These are phyloP conservation scores for Sorex araneus DNA, from an alignment of 2,113 vertebrate genomes.

Conservation along the genomic window DNA sequence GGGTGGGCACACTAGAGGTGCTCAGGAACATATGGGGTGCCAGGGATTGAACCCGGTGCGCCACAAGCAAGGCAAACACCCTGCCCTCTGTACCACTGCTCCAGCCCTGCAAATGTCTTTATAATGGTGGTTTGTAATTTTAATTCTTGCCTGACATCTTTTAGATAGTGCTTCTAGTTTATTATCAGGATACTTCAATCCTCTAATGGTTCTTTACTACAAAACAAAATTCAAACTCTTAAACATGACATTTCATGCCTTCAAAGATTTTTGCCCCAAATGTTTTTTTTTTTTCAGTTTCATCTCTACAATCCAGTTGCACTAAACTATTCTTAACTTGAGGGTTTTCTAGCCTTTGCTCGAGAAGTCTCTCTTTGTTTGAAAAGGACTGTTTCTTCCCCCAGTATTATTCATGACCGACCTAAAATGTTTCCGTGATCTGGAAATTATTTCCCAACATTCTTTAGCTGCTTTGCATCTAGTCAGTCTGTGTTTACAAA, in stretches of 20 bases:
- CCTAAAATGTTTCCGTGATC: slow-evolving; percentile 41
- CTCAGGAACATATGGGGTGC: no score
- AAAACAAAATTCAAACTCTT: slow-evolving; percentile 15
- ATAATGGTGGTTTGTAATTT: slow-evolving; percentile 24
- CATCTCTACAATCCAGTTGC: neutral
- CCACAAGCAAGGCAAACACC: no score
- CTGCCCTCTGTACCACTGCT: no score
- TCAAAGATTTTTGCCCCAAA: neutral
- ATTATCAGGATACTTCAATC: neutral
- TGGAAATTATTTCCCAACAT: slow-evolving; percentile 35
- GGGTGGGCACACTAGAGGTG: no score
- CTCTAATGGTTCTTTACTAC: neutral
- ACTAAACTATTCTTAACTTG: slow-evolving; percentile 25
- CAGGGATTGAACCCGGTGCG: no score
- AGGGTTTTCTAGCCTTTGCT: slow-evolving; percentile 22
- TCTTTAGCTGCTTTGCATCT: slow-evolving; percentile 45
- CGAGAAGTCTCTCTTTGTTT: slow-evolving; percentile 9
- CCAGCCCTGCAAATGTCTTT: no score
- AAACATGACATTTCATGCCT: neutral
- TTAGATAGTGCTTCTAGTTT: slow-evolving; percentile 34
- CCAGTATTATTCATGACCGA: slow-evolving; percentile 9
- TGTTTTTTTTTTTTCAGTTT: slow-evolving; percentile 49
- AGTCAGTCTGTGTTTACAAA: slow-evolving; percentile 60
- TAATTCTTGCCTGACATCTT: slow-evolving; percentile 23
- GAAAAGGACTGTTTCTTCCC: neutral